Percentiles rank a stretch among this genome's conserved stretches.
phyloP scores from a whole-genome alignment of 1,140 invertebrate species.

The Cherax destructor region DNA sequence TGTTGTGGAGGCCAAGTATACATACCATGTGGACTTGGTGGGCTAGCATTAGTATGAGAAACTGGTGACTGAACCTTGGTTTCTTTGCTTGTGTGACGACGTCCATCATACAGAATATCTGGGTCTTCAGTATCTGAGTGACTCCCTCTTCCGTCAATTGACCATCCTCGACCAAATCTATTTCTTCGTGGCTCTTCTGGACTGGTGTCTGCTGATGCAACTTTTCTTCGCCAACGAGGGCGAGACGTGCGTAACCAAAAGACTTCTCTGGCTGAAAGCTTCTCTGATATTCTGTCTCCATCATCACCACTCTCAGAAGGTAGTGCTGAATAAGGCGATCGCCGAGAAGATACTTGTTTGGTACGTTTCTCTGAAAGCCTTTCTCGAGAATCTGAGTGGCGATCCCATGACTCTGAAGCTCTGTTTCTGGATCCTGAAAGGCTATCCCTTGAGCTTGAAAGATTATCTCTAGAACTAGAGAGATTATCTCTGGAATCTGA shows the following conservation, averaged over 20 bases:
- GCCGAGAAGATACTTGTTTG: constrained; percentile 24
- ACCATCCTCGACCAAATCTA: constrained; percentile 66
- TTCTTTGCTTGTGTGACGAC: constrained; percentile 21
- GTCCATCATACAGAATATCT: constrained; percentile 53
- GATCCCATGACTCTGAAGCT: constrained; percentile 24
- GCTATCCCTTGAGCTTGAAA: constrained; percentile 20
- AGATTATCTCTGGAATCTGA: constrained; percentile 21
- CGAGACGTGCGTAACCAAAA: constrained; percentile 70
- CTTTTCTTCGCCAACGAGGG: constrained; percentile 69
- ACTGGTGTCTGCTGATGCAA: constrained; percentile 71
- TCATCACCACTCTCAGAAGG: constrained; percentile 17
- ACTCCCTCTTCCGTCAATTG: constrained; percentile 62
- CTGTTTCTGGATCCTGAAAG: constrained; percentile 26
- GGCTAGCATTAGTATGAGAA: constrained; percentile 48
- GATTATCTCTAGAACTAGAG: background rate
- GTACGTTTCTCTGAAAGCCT: constrained; percentile 15
- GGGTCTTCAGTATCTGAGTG: constrained; percentile 70
- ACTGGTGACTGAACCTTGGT: background rate
- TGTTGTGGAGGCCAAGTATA: constrained; percentile 72
- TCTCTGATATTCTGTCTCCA: constrained; percentile 19
- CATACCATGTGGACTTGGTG: constrained; percentile 71
- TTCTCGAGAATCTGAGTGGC: constrained; percentile 13
- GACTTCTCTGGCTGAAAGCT: constrained; percentile 57
- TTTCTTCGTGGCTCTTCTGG: constrained; percentile 66
- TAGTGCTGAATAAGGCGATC: background rate